These are phyloP conservation scores for Limosa lapponica DNA, from an alignment of 2,797 vertebrate genomes.

Conservation along the genomic window DNA sequence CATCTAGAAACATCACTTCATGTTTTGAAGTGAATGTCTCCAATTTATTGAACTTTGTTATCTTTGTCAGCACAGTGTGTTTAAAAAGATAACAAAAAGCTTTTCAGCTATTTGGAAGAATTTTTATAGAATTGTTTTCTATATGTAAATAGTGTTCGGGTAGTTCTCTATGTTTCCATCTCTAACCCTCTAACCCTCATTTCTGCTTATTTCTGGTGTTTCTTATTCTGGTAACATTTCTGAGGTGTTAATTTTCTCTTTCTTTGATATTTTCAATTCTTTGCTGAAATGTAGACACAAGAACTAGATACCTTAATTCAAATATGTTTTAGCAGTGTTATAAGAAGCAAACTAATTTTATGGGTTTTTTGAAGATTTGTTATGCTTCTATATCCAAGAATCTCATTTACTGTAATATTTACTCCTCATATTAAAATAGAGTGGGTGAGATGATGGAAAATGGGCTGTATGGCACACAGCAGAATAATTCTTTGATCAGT, in stretches of 20 bases:
- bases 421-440: neutral
- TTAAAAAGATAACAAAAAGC: neutral
- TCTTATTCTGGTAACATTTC: neutral
- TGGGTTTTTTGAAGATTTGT: neutral
- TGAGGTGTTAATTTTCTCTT: neutral
- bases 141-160: neutral
- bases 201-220: neutral
- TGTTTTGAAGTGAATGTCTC: neutral
- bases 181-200: neutral
- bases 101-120: neutral
- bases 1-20: neutral
- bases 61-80: neutral
- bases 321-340: neutral
- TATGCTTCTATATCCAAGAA: neutral
- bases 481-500: neutral
- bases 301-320: neutral
- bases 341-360: neutral
- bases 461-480: neutral
- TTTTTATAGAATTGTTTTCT: neutral
- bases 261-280: neutral
- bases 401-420: neutral
- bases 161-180: neutral
- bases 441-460: neutral
- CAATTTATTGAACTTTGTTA: neutral
- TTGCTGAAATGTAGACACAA: neutral